Evolutionary conservation across 2,888 invertebrate species (phyloP).

Genomic region (Hyposoter didymator): DNA sequence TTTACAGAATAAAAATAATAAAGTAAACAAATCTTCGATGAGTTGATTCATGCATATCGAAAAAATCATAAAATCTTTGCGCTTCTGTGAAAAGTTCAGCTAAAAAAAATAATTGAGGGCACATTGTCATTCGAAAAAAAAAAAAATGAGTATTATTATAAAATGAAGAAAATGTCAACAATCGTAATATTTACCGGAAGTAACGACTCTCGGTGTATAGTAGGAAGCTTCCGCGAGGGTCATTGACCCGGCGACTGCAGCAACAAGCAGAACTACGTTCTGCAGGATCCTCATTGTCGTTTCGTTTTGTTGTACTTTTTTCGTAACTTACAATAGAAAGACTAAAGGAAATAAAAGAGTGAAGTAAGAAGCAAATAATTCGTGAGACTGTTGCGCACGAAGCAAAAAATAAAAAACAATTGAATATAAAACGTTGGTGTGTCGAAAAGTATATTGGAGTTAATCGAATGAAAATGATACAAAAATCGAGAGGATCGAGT

Average conservation of each 20-base stretch:
- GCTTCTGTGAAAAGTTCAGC: background rate
- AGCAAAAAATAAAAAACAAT: background rate
- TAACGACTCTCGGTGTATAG: slow-evolving; percentile 69
- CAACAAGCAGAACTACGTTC: slow-evolving; percentile 75
- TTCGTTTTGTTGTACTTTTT: background rate
- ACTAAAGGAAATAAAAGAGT: slow-evolving; percentile 13
- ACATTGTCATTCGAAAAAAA: background rate
- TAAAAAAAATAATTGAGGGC: background rate
- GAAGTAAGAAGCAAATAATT: background rate
- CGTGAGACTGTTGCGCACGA: background rate
- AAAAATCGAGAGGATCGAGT: slow-evolving; percentile 12
- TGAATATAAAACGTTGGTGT: background rate
- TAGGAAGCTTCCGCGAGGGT: slow-evolving; percentile 67
- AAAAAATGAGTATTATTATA: background rate
- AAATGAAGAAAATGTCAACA: background rate
- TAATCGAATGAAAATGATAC: slow-evolving; percentile 33
- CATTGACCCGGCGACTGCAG: slow-evolving; percentile 60
- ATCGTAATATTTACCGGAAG: slow-evolving; percentile 73
- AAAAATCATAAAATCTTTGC: background rate
- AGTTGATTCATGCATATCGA: background rate
- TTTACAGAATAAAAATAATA: background rate
- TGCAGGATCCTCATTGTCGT: slow-evolving; percentile 71
- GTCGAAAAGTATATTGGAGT: slow-evolving; percentile 26
- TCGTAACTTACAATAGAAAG: slow-evolving; percentile 43
- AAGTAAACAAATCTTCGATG: background rate